phyloP scores from a whole-genome alignment of 2,113 vertebrate genomes.

The Platichthys flesus region DNA sequence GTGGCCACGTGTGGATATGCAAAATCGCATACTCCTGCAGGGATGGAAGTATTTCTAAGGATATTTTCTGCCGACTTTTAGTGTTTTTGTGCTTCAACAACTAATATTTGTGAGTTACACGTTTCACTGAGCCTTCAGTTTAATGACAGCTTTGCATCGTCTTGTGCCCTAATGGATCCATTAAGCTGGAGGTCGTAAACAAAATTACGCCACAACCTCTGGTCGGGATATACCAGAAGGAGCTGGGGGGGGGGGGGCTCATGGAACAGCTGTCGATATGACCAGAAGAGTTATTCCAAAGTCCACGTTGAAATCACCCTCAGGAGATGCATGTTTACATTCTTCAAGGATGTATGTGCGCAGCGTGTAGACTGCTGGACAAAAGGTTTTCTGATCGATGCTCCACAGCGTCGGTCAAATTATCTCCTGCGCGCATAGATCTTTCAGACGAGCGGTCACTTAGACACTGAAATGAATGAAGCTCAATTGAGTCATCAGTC shows the following conservation, averaged over 20 bases:
- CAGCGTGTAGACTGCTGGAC: neutral
- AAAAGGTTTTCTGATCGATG: conserved; percentile 1
- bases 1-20: neutral
- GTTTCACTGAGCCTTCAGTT: neutral
- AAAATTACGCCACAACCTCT: neutral
- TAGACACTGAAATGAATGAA: conserved; percentile 1
- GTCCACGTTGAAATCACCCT: neutral
- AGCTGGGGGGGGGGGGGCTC: neutral
- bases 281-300: neutral
- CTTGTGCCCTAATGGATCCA: neutral
- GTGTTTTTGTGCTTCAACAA: neutral
- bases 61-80: too few species aligned
- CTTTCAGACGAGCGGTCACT: neutral
- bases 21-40: neutral
- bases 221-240: neutral
- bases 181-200: conserved; percentile 16
- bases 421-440: conserved; percentile 6
- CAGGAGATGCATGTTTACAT: neutral
- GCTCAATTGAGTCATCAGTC: neutral
- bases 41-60: too few species aligned
- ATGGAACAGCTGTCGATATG: neutral
- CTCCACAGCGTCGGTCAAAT: neutral
- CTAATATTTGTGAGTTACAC: neutral
- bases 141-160: conserved; percentile 13
- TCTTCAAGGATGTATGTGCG: conserved; percentile 5